A percentile compares a stretch with the other conserved stretches of the same genome.
Conservation (phyloP, 2,113 vertebrate species). For the Herpetotheres cachinnans region DNA sequence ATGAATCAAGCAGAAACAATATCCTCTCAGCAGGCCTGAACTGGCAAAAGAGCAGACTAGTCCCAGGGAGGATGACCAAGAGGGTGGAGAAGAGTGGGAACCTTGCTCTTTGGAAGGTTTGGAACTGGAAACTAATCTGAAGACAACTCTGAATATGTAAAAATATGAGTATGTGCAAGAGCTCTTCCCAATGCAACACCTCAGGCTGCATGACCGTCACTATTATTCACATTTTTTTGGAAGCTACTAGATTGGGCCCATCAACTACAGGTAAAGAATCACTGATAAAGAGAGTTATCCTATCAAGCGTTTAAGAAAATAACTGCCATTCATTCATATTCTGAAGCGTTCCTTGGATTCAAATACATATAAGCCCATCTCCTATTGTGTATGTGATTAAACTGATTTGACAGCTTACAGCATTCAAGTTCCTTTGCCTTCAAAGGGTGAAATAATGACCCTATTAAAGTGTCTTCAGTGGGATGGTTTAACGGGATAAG, state of each 20-base stretch:
- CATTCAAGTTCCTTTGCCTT: not conserved
- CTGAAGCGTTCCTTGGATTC: not conserved
- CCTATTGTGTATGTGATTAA: not conserved
- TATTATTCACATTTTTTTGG: not conserved
- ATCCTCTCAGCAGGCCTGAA: not conserved
- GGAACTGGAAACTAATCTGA: not conserved
- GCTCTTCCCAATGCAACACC: not conserved
- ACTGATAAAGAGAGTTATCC: not conserved
- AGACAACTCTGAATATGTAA: not conserved
- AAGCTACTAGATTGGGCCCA: not conserved
- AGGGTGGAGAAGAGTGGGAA: not conserved
- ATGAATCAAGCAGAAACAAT: not conserved
- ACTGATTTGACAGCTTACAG: not conserved
- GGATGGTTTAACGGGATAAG: not conserved
- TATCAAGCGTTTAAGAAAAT: not conserved
- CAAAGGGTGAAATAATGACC: not conserved
- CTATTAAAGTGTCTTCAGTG: not conserved
- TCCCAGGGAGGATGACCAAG: not conserved
- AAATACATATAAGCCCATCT: not conserved
- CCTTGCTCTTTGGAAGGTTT: not conserved
- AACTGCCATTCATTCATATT: not conserved
- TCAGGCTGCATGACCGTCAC: not conserved
- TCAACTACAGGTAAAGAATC: not conserved
- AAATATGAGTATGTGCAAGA: not conserved
- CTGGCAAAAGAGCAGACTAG: not conserved